These are phyloP conservation scores for Dendronephthya gigantea DNA, from an alignment of 64 coral and sea anemone species.

Conservation along the genomic window DNA sequence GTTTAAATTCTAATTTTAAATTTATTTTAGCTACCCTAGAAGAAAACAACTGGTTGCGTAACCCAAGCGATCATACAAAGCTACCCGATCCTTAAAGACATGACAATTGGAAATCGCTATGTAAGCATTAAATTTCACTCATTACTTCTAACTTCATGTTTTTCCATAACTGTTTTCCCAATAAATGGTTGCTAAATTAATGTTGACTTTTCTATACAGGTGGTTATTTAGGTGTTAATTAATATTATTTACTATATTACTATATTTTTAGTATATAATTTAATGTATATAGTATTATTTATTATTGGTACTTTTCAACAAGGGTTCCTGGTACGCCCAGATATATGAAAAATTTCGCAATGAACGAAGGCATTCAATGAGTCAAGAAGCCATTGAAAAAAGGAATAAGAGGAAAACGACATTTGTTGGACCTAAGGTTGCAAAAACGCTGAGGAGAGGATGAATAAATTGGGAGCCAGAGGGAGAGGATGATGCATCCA, in stretches of 20 bases:
- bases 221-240: background rate
- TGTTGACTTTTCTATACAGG: background rate
- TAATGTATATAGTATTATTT: background rate
- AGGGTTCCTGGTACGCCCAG: constrained; percentile 30
- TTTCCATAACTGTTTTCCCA: background rate
- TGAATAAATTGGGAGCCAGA: constrained; percentile 42
- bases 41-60: constrained; percentile 32
- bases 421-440: background rate
- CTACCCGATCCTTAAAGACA: constrained; percentile 47
- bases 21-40: constrained; percentile 41
- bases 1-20: background rate
- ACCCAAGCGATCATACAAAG: constrained; percentile 20
- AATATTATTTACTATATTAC: too few relatives aligned
- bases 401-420: background rate
- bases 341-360: constrained; percentile 42
- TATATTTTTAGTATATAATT: background rate
- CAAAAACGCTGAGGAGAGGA: constrained; percentile 14
- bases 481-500: constrained; percentile 44
- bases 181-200: background rate
- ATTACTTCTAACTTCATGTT: background rate
- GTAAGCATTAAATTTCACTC: constrained; percentile 31
- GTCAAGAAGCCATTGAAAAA: constrained; percentile 25
- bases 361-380: constrained; percentile 15
- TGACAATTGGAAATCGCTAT: constrained; percentile 44
- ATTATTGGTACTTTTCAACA: background rate